Percentiles rank a stretch among this genome's conserved stretches.
Conservation (phyloP, 2,113 vertebrate genomes). For the Colius striatus region DNA sequence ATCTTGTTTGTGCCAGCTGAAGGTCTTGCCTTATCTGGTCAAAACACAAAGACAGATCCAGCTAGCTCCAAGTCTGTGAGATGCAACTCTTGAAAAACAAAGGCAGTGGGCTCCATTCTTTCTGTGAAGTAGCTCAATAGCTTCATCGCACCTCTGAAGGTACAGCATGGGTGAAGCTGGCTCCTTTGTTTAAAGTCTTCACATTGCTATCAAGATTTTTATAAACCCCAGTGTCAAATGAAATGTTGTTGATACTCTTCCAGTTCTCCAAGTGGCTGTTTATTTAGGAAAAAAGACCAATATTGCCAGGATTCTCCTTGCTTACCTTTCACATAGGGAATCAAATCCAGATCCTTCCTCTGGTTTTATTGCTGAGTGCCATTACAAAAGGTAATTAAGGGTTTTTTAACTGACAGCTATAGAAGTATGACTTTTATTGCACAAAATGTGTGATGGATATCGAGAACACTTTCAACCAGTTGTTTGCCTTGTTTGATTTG, state of each 20-base stretch:
- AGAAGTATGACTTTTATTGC: not conserved
- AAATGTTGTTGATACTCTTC: not conserved
- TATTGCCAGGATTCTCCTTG: not conserved
- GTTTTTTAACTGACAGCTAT: not conserved
- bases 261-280: not conserved
- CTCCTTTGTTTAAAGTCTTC: not conserved
- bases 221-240: not conserved
- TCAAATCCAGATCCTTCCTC: not conserved
- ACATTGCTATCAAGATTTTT: not conserved
- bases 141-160: not conserved
- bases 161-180: not conserved
- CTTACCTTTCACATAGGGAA: not conserved
- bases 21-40: not conserved
- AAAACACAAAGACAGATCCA: not conserved
- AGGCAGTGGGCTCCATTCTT: not conserved
- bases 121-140: not conserved
- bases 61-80: not conserved
- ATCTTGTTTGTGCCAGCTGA: not conserved
- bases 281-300: not conserved
- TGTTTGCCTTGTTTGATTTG: constrained; percentile 20
- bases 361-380: not conserved
- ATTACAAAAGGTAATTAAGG: not conserved
- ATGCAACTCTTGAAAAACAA: not conserved
- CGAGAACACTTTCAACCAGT: constrained; percentile 12
- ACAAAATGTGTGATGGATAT: not conserved